These are phyloP conservation scores for Calameuta filiformis DNA, from an alignment of 2,888 invertebrate species.

Conservation along the genomic window DNA sequence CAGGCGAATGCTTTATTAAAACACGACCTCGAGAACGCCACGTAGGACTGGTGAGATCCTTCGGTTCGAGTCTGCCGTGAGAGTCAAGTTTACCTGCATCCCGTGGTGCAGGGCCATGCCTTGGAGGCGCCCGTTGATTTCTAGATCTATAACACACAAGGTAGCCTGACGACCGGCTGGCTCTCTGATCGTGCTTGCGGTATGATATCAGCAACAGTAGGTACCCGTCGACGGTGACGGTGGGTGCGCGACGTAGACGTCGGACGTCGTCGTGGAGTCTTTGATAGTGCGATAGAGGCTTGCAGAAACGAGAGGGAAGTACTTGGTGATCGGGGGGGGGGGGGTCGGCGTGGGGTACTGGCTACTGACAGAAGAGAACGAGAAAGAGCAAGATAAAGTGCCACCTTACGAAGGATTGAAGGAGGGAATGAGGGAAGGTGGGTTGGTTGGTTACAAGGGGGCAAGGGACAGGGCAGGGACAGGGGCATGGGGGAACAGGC, in stretches of 20 bases:
- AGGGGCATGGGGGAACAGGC: conserved; percentile 27
- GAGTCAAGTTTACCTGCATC: conserved; percentile 27
- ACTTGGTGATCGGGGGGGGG: conserved; percentile 7
- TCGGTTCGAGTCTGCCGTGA: neutral
- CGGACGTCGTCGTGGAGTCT: neutral
- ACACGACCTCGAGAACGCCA: neutral
- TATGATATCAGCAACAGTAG: conserved; percentile 19
- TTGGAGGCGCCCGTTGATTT: neutral
- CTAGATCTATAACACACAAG: neutral
- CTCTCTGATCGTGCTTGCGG: conserved; percentile 15
- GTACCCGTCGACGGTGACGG: neutral
- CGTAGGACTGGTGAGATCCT: conserved; percentile 3
- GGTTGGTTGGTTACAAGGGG: neutral
- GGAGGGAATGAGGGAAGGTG: conserved; percentile 11
- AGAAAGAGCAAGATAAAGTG: conserved; percentile 1
- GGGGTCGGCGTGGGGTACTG: conserved; percentile 26
- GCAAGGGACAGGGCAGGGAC: neutral
- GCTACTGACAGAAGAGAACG: conserved; percentile 23
- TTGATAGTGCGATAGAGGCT: conserved; percentile 22
- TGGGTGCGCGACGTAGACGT: neutral
- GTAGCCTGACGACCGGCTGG: neutral
- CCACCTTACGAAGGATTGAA: neutral
- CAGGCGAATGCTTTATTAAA: neutral
- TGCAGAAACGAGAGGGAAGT: conserved; percentile 15
- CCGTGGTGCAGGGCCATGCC: conserved; percentile 19